Base-by-base conservation (phyloP, 2,888 invertebrate species). In the Hirtodrosophila confusa region DNA sequence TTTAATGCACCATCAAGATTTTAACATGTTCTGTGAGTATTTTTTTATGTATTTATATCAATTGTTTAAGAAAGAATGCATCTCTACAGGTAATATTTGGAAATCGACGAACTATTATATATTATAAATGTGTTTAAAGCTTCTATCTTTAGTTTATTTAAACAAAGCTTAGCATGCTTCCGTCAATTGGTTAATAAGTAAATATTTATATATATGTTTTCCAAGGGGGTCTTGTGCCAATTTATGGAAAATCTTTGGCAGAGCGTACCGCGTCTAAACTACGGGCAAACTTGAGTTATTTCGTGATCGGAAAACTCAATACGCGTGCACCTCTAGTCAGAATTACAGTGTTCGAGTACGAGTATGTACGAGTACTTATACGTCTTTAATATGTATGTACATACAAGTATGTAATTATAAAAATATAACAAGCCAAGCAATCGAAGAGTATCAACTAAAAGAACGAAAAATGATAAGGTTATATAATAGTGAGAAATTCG, bases 401-500 rank as follows among this genome's bases (percentile, higher is more conserved):
- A 53, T 68, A 57, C 49, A 37, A 27, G 27, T 53, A 24, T 53
- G 37, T n/a, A 41, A 24, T 7, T 33, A 40, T 27, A 37, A 56
- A 23, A 27, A 45, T 48, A 66, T 27, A 73, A 73, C 77, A 55
- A 76, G 63, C 71, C 60, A 64, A 69, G 67, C 63, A 69, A 51
- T 65, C 66, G 63, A 71, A 65, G 69, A 61, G 61, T 61, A 71
- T 76, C 56, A 76, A 73, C 73, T 62, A 72, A 68, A 70, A 49
- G 47, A 80, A 72, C 82, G 77, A 70, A 74, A 77, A 88, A 74
- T 75, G n/a, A 77, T 75, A 86, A 74, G 57, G 69, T 80, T 69
- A 69, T 78, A 87, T 88, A 86, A 85, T 88, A 86, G 80, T 88
- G 86, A 87, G 77, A 85, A 84, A 82, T 88, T 89, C 82, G 91